phyloP scores from a whole-genome alignment of 2,888 invertebrate species.

The Kryphioiulus occultus region DNA sequence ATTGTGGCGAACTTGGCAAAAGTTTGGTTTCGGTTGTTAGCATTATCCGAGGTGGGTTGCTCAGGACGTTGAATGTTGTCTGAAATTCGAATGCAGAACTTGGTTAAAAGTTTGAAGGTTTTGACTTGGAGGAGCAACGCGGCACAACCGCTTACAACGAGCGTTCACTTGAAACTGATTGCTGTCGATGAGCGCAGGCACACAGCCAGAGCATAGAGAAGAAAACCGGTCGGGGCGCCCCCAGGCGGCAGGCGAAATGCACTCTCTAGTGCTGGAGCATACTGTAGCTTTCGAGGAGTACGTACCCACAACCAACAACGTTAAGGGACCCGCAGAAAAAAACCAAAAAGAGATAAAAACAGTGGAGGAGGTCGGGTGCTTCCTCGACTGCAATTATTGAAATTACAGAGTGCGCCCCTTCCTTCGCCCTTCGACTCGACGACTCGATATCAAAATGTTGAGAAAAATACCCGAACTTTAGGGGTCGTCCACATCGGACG shows the following conservation, averaged over 20 bases:
- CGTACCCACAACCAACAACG: background rate
- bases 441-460: background rate
- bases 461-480: too few species aligned
- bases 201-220: background rate
- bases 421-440: background rate
- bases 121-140: background rate
- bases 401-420: background rate
- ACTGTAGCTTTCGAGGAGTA: background rate
- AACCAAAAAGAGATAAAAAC: background rate
- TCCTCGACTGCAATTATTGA: background rate
- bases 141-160: background rate
- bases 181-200: background rate
- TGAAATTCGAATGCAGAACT: too few species aligned
- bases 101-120: background rate
- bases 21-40: background rate
- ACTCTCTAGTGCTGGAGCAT: background rate
- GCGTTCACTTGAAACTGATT: background rate
- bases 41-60: too few species aligned
- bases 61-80: background rate
- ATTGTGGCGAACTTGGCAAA: too few species aligned
- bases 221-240: background rate
- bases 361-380: background rate
- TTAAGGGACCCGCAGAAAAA: background rate
- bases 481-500: too few species aligned
- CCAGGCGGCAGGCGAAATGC: background rate